These are phyloP conservation scores for Enteromius trimaculatus DNA, from an alignment of 2,797 vertebrate species.

Conservation along the genomic window DNA sequence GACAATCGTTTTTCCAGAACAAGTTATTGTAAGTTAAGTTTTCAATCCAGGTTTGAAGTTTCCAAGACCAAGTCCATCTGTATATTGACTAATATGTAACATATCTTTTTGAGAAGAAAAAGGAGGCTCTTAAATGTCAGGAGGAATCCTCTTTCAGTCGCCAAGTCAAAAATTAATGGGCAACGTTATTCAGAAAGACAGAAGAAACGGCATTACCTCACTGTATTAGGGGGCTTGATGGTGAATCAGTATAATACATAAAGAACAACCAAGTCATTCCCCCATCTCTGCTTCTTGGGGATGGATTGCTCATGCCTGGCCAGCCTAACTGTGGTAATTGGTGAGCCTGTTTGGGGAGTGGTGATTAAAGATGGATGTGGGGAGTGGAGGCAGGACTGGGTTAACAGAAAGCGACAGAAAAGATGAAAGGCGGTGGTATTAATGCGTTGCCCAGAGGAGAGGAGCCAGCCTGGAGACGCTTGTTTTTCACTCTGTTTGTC, in stretches of 20 bases:
- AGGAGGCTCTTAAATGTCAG: slow-evolving; percentile 57
- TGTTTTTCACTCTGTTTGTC: slow-evolving; percentile 65
- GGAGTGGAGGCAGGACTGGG: slow-evolving; percentile 55
- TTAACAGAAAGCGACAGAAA: slow-evolving; percentile 73
- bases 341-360: slow-evolving; percentile 56
- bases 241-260: slow-evolving; percentile 47
- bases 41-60: neutral
- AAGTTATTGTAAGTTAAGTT: neutral
- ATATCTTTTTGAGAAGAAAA: slow-evolving; percentile 41
- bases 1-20: neutral
- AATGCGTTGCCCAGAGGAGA: slow-evolving; percentile 66
- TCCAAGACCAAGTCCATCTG: slow-evolving; percentile 1
- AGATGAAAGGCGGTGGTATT: slow-evolving; percentile 69
- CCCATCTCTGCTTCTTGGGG: slow-evolving; percentile 40
- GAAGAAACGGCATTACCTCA: slow-evolving; percentile 38
- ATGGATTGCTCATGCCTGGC: slow-evolving; percentile 48
- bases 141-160: slow-evolving; percentile 42
- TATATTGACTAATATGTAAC: slow-evolving; percentile 27
- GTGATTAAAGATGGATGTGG: slow-evolving; percentile 69
- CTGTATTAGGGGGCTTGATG: slow-evolving; percentile 28
- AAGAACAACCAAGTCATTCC: slow-evolving; percentile 34
- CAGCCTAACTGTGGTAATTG: slow-evolving; percentile 55
- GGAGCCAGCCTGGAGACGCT: slow-evolving; percentile 52
- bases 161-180: slow-evolving; percentile 61
- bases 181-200: slow-evolving; percentile 53